Conservation (phyloP, 2,888 invertebrate genomes). For the Netelia melanura region DNA sequence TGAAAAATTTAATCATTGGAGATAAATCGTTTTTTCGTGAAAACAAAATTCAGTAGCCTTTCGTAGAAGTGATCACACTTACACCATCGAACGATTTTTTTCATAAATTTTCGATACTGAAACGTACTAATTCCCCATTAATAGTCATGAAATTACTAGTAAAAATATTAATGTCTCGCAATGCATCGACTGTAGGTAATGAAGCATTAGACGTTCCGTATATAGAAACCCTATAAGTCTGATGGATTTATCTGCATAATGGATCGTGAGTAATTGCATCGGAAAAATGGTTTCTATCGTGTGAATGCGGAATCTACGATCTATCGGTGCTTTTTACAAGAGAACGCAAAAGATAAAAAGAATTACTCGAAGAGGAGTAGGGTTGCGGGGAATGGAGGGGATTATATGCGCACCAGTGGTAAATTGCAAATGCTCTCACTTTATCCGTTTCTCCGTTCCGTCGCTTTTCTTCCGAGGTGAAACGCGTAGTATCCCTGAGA, state of each 20-base stretch:
- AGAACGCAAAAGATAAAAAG: neutral
- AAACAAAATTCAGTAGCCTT: too few relatives aligned
- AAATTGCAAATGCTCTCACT: slow-evolving; percentile 55
- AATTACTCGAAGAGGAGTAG: slow-evolving; percentile 22
- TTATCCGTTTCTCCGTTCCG: slow-evolving; percentile 11
- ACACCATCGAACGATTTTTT: too few relatives aligned
- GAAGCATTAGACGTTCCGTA: slow-evolving; percentile 6
- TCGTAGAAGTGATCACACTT: too few relatives aligned
- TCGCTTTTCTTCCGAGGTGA: neutral
- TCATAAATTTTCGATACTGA: too few relatives aligned
- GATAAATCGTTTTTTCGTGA: too few relatives aligned
- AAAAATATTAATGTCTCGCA: neutral
- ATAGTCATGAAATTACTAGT: slow-evolving; percentile 5
- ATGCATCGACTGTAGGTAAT: neutral
- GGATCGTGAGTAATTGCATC: slow-evolving; percentile 49
- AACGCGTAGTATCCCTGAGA: slow-evolving; percentile 20
- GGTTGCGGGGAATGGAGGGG: neutral
- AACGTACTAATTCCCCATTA: neutral
- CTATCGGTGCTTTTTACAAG: neutral
- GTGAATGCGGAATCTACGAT: slow-evolving; percentile 50
- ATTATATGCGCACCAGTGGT: slow-evolving; percentile 19
- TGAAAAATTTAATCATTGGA: too few relatives aligned
- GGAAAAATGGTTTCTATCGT: slow-evolving; percentile 28
- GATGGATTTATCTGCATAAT: slow-evolving; percentile 61
- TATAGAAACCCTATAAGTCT: slow-evolving; percentile 51